These are phyloP conservation scores for Zygogramma bicolorata DNA, from an alignment of 2,888 invertebrate genomes.

Conservation along the genomic window DNA sequence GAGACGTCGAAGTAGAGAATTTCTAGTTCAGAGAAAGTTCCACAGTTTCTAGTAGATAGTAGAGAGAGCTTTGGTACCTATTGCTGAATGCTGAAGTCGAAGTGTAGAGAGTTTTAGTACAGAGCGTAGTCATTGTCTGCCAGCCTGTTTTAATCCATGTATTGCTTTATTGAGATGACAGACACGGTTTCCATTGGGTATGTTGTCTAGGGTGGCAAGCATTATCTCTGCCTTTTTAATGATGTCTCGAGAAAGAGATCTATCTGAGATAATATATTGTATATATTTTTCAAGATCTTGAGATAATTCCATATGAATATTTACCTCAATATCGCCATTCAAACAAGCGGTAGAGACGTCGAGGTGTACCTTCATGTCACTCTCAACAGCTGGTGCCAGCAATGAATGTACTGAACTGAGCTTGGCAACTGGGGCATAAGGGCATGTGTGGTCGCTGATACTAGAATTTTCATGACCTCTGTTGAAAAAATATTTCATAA, in stretches of 20 bases:
- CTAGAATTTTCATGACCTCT: not conserved
- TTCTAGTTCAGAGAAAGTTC: too few relatives aligned
- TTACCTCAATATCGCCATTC: too few relatives aligned
- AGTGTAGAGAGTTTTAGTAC: too few relatives aligned
- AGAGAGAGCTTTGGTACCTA: too few relatives aligned
- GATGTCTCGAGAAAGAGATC: not conserved
- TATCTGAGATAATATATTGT: not conserved
- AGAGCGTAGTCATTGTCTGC: slow-evolving; percentile 2
- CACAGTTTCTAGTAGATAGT: too few relatives aligned
- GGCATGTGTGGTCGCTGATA: not conserved
- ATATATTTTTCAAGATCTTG: not conserved
- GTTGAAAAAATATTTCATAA: too few relatives aligned
- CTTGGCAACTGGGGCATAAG: not conserved
- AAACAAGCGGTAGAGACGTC: not conserved
- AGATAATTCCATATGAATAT: not conserved
- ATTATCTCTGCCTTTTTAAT: too few relatives aligned
- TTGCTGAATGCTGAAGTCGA: too few relatives aligned
- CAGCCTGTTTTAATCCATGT: slow-evolving; percentile 11
- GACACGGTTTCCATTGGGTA: not conserved
- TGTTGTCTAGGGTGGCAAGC: not conserved
- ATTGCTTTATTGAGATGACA: not conserved
- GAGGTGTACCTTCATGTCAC: too few relatives aligned
- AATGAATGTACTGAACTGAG: not conserved
- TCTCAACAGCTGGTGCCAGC: too few relatives aligned
- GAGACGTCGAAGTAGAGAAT: too few relatives aligned